A percentile compares a stretch with the other conserved stretches of the same genome.
Conservation (phyloP, 2,797 vertebrate genomes). For the Ammospiza maritima region DNA sequence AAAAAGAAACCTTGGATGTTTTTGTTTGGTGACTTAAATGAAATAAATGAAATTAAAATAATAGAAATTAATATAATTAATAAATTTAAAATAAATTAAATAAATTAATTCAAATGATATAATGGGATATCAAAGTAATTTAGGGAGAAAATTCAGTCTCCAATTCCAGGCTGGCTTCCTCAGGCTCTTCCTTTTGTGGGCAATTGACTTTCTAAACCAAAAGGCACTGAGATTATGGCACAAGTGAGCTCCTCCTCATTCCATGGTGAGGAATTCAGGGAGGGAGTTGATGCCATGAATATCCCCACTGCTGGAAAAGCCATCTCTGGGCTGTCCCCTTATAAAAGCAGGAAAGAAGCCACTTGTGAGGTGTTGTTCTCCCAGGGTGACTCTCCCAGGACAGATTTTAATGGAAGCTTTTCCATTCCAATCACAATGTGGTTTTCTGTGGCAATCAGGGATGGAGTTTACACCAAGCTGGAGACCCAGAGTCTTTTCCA, state of each 20-base stretch:
- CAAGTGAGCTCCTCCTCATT: neutral
- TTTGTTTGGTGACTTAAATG: neutral
- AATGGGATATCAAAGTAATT: neutral
- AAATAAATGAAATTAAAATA: neutral
- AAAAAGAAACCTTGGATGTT: neutral
- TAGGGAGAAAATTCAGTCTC: neutral
- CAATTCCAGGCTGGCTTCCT: neutral
- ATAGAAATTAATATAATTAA: neutral
- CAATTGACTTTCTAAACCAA: neutral
- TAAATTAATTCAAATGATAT: neutral
- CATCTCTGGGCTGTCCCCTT: neutral
- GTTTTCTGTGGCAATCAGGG: neutral
- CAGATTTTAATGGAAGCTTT: neutral
- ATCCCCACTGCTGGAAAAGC: neutral
- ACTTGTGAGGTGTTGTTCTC: neutral
- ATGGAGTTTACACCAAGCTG: neutral
- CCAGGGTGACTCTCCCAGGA: neutral
- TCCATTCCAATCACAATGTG: neutral
- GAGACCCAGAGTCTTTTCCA: neutral
- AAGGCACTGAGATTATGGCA: neutral
- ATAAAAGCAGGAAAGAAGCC: neutral
- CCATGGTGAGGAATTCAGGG: neutral
- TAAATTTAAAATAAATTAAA: rapidly evolving
- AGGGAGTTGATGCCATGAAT: neutral
- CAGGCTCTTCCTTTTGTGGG: neutral